Conservation (phyloP, 2,797 vertebrate species). For the Enteromius argenteus region DNA sequence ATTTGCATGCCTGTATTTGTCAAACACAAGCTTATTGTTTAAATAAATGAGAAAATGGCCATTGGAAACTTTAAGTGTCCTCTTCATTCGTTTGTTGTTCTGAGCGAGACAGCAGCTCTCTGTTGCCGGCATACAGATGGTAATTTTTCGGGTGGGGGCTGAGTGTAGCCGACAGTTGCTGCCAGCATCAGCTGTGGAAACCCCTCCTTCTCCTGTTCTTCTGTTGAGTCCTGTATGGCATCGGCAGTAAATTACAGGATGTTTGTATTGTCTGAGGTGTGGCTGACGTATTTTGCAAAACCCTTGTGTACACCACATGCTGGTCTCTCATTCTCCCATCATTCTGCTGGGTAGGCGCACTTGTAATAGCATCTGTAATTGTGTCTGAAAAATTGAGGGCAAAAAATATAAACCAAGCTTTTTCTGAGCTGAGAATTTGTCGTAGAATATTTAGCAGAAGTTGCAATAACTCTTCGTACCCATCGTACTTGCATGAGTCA, state of each 20-base stretch:
- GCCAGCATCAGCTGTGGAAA: slow-evolving; percentile 14
- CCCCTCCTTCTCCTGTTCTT: slow-evolving; percentile 1
- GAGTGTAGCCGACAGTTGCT: slow-evolving; percentile 40
- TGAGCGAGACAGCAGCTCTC: neutral
- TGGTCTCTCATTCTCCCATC: neutral
- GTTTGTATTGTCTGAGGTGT: slow-evolving; percentile 10
- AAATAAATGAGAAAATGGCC: neutral
- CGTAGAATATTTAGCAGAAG: neutral
- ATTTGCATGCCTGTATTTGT: neutral
- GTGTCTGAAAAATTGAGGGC: neutral
- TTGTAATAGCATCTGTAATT: neutral
- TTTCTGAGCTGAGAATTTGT: neutral
- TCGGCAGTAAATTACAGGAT: slow-evolving; percentile 6
- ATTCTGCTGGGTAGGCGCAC: neutral
- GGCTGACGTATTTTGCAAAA: neutral
- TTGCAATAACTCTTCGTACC: too few species aligned
- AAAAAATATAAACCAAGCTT: too few species aligned
- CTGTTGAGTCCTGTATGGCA: slow-evolving; percentile 25
- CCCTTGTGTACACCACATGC: neutral
- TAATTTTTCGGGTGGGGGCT: slow-evolving; percentile 30
- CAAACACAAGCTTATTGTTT: neutral
- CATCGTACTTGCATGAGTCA: neutral
- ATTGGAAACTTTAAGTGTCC: neutral
- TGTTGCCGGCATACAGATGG: slow-evolving; percentile 26
- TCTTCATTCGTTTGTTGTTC: neutral